Conservation (phyloP, 2,797 vertebrate species). For the Taeniopygia guttata region DNA sequence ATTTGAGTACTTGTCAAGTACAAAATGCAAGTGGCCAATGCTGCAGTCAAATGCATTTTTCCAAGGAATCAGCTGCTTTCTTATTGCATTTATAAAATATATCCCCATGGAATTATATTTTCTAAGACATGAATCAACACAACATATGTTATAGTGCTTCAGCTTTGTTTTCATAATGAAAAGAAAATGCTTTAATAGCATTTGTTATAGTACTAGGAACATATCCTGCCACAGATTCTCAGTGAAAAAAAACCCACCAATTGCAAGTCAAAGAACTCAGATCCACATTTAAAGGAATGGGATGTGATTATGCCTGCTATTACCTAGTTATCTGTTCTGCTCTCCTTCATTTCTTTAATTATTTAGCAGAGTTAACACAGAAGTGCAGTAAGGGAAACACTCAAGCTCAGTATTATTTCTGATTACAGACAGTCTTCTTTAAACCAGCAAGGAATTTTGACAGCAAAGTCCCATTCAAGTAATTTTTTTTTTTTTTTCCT, state of each 20-base stretch:
- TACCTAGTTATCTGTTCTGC: not conserved
- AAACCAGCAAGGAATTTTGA: not conserved
- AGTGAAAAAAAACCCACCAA: not conserved
- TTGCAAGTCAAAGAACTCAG: not conserved
- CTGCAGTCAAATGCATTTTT: conserved; percentile 37
- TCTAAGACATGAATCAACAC: conserved; percentile 45
- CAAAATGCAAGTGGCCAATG: conserved; percentile 18
- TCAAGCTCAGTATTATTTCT: not conserved
- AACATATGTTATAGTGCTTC: conserved; percentile 54
- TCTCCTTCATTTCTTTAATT: not conserved
- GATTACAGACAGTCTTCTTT: not conserved
- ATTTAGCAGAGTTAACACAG: not conserved
- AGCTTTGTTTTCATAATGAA: conserved; percentile 52
- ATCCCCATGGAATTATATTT: conserved; percentile 35
- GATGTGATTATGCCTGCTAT: not conserved
- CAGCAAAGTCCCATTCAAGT: not conserved
- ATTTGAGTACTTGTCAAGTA: conserved; percentile 27
- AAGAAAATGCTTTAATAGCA: conserved; percentile 52
- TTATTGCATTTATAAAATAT: conserved; percentile 42
- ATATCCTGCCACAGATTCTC: not conserved
- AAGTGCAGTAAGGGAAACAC: not conserved
- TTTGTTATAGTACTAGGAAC: conserved; percentile 12
- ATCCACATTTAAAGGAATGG: not conserved
- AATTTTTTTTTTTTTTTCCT: not conserved
- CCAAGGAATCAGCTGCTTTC: conserved; percentile 25